Percentiles rank a stretch among this genome's conserved stretches.
phyloP scores from a whole-genome alignment of 2,113 vertebrate genomes.

The Seriola rivoliana region DNA sequence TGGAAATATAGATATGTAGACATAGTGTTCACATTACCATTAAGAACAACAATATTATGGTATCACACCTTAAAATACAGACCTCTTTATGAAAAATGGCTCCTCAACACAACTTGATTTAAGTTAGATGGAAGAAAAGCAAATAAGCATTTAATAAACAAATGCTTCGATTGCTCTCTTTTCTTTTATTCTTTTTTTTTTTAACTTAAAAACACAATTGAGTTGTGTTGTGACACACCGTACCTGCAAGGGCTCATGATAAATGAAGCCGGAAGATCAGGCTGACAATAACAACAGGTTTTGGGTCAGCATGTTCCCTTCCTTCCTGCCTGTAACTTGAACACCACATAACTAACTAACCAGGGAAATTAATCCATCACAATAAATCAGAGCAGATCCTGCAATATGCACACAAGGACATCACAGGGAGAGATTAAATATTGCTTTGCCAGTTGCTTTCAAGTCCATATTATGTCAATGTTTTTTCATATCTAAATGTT shows the following conservation, averaged over 20 bases:
- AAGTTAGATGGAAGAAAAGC: no score
- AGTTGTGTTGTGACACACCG: not conserved
- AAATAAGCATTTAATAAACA: not conserved
- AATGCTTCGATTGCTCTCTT: not conserved
- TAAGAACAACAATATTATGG: not conserved
- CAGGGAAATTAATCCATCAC: slow-evolving; percentile 47
- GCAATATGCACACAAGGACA: slow-evolving; percentile 21
- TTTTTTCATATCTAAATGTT: not conserved
- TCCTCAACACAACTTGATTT: not conserved
- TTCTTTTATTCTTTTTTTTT: not conserved
- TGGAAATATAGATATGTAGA: not conserved
- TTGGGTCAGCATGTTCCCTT: slow-evolving; percentile 70
- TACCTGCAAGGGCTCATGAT: slow-evolving; percentile 22
- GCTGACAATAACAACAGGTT: slow-evolving; percentile 57
- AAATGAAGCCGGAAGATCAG: slow-evolving; percentile 33
- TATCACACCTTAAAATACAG: not conserved
- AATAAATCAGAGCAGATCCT: slow-evolving; percentile 42
- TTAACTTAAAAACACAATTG: not conserved
- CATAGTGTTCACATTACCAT: no score
- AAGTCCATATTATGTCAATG: not conserved
- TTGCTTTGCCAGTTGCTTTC: not conserved
- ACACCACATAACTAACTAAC: slow-evolving; percentile 14
- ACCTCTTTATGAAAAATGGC: not conserved
- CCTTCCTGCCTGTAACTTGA: slow-evolving; percentile 41
- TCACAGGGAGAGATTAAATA: not conserved